Conservation (phyloP, 2,113 vertebrate species). For the Scartelaos histophorus region DNA sequence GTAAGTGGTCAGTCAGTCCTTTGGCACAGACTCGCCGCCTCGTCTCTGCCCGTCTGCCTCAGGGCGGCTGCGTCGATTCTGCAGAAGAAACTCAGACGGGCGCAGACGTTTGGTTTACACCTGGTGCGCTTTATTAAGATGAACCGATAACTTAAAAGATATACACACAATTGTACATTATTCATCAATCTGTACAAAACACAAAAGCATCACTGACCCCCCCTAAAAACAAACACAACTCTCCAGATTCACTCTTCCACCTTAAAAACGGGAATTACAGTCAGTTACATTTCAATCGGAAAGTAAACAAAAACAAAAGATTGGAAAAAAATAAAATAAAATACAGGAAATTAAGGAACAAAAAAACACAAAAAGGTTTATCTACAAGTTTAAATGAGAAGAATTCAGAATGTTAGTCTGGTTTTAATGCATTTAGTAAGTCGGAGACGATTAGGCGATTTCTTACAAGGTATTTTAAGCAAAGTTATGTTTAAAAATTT, state of each 20-base stretch:
- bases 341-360: slow-evolving; percentile 34
- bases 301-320: slow-evolving; percentile 26
- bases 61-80: too few species aligned
- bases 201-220: slow-evolving; percentile 62
- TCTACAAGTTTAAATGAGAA: background rate
- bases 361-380: slow-evolving; percentile 7
- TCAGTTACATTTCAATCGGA: slow-evolving; percentile 56
- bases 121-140: slow-evolving; percentile 77
- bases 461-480: background rate
- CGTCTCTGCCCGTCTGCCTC: too few species aligned
- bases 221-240: slow-evolving; percentile 14
- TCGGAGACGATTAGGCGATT: background rate
- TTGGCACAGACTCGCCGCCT: too few species aligned
- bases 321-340: slow-evolving; percentile 20
- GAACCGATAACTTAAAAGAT: slow-evolving; percentile 76
- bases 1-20: too few species aligned
- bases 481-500: background rate
- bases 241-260: slow-evolving; percentile 42
- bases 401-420: background rate
- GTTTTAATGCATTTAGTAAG: background rate
- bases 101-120: slow-evolving; percentile 54
- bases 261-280: slow-evolving; percentile 71
- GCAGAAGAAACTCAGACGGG: background rate
- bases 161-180: slow-evolving; percentile 76
- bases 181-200: slow-evolving; percentile 76